phyloP scores from a whole-genome alignment of 1,140 invertebrate species.

The Batillaria attramentaria region DNA sequence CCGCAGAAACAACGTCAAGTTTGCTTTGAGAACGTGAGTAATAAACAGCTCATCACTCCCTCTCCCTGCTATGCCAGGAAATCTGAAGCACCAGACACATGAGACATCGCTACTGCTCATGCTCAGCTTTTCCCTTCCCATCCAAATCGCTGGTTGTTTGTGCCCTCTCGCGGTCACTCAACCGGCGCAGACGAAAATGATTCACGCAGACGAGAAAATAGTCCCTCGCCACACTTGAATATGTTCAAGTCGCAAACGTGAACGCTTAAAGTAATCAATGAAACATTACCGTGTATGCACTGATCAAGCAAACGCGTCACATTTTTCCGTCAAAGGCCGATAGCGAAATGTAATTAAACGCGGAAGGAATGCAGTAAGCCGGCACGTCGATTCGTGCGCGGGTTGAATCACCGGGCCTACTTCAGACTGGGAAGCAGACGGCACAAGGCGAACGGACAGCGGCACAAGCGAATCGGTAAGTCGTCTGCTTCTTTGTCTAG shows the following conservation, averaged over 20 bases:
- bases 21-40: conserved; percentile 25
- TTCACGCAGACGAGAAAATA: conserved; percentile 5
- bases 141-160: not conserved
- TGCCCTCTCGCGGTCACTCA: not conserved
- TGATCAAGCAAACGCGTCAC: not conserved
- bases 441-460: no score
- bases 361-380: not conserved
- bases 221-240: not conserved
- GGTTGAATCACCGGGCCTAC: not conserved
- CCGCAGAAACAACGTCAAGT: no score
- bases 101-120: not conserved
- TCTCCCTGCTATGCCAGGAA: no score
- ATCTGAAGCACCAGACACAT: not conserved
- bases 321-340: not conserved
- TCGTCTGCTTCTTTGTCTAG: no score
- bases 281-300: not conserved
- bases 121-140: not conserved
- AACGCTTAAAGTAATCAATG: not conserved
- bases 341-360: not conserved
- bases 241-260: not conserved
- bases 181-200: not conserved
- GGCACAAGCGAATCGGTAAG: no score
- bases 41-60: conserved; percentile 27
- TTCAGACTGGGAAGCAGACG: conserved; percentile 15
- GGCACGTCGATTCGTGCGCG: not conserved